Evolutionary conservation across 2,797 vertebrate genomes (phyloP).

Genomic region (Bryconaethiops microstoma): DNA sequence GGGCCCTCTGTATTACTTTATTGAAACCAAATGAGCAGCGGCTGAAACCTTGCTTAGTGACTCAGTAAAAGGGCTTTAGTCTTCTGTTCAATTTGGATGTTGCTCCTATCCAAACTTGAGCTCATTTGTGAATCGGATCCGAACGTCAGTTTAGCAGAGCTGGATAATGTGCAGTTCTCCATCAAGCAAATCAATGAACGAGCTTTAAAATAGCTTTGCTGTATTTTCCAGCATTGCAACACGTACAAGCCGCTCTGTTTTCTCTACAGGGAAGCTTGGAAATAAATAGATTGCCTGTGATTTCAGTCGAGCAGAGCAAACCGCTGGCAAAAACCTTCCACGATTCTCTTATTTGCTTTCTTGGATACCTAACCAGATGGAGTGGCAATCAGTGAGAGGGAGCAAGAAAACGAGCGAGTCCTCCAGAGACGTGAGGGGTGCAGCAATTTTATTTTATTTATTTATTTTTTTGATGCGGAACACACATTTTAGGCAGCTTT

Average conservation of each 20-base stretch:
- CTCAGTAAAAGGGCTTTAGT: slow-evolving; percentile 2
- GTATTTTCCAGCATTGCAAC: slow-evolving; percentile 1
- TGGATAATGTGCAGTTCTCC: not conserved
- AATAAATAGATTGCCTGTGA: slow-evolving; percentile 35
- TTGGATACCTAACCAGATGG: slow-evolving; percentile 77
- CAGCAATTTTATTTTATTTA: slow-evolving; percentile 41
- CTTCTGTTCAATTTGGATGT: not conserved
- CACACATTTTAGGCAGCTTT: slow-evolving; percentile 70
- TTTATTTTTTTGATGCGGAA: slow-evolving; percentile 64
- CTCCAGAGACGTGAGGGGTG: slow-evolving; percentile 54
- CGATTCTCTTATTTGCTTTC: slow-evolving; percentile 76
- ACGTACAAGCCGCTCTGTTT: not conserved
- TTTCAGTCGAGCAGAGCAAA: slow-evolving; percentile 33
- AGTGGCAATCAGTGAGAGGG: slow-evolving; percentile 55
- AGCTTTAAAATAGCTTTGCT: not conserved
- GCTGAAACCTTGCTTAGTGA: slow-evolving; percentile 20
- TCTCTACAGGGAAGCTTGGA: slow-evolving; percentile 9
- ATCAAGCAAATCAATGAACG: not conserved
- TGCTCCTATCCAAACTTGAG: not conserved
- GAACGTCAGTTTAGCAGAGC: not conserved
- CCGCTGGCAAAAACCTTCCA: slow-evolving; percentile 68
- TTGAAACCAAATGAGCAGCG: slow-evolving; percentile 77
- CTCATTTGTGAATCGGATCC: not conserved
- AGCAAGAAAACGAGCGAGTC: slow-evolving; percentile 45
- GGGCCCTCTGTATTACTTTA: slow-evolving; percentile 63